Base-by-base conservation (phyloP, 2,113 vertebrate species). In the Laticauda laticaudata region DNA sequence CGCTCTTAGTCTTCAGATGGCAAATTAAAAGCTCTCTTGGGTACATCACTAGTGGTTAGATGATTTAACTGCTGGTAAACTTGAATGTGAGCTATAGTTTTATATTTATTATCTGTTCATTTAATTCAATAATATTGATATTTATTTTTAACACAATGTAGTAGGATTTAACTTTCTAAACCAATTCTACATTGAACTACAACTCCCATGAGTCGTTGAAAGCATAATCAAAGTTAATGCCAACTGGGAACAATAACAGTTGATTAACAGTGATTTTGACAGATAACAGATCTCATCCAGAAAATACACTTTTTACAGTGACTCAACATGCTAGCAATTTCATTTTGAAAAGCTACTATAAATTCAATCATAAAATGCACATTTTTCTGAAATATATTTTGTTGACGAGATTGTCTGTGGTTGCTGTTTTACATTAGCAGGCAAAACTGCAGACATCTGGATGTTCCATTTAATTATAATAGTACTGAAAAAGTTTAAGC, bases 381-480 rank as follows among this genome's bases (percentile, higher is more conserved):
- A 88, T 90, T 64, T 86, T 34, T 23, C 45, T 86, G 34, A 89
- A 81, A 81, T 89, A 39, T 92, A 45, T 81, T 81, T 92, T 89
- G 12, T 9, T 55, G 34, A 53, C 43, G 55, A 88, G 4, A 20
- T 20, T 81, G 15, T 55, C 59, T 53, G 43, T 43, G 8, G 23
- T 55, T 75, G 92, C 23, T 56, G 86, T 61, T 93, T 93, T 93
- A 39, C 43, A 90, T n/a, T 45, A 43, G 15, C 91, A 92, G 59
- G 34, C 8, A 43, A 89, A 92, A 75, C 61, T 54, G 69, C 87
- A 48, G 15, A 15, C 34, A 92, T 54, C 86, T 56, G 53, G 48
- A 55, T 92, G 87, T 56, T 54, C 87, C 61, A 81, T 81, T 92
- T 64, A 90, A 93, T 90, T 51, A 61, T 34, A 91, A 34, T 29